These are phyloP conservation scores for Melipona beecheii DNA, from an alignment of 2,888 invertebrate genomes.

Conservation along the genomic window DNA sequence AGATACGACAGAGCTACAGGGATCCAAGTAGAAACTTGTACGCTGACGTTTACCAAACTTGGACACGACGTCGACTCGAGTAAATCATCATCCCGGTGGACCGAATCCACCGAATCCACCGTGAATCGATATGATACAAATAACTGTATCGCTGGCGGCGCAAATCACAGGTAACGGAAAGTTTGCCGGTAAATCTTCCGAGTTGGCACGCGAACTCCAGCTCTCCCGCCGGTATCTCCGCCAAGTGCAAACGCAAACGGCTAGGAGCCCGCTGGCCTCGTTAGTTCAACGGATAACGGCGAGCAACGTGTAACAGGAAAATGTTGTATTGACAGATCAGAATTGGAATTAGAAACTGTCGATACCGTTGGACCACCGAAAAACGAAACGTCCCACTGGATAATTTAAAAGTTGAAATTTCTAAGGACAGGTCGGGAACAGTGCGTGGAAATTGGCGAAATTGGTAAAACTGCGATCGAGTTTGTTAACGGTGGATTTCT, in stretches of 20 bases:
- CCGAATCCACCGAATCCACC: constrained; percentile 24
- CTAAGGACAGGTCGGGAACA: neutral
- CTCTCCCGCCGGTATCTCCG: neutral
- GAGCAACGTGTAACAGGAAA: neutral
- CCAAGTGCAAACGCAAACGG: constrained; percentile 27
- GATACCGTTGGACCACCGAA: neutral
- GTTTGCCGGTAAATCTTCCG: constrained; percentile 55
- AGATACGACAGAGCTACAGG: neutral
- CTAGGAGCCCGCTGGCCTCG: neutral
- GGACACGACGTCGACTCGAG: constrained; percentile 17
- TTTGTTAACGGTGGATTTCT: neutral
- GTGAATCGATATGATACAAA: constrained; percentile 54
- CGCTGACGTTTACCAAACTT: constrained; percentile 39
- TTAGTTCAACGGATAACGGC: neutral
- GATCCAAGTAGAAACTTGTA: neutral
- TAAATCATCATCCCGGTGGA: constrained; percentile 43
- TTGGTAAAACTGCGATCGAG: neutral
- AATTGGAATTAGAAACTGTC: neutral
- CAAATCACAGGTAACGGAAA: constrained; percentile 51
- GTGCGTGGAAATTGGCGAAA: neutral
- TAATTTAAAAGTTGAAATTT: neutral
- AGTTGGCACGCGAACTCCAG: constrained; percentile 31
- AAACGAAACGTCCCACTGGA: neutral
- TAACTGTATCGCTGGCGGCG: constrained; percentile 15
- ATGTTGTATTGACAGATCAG: neutral